Evolutionary conservation across 2,113 vertebrate genomes (phyloP), one percentile per base, ranked within the genome.

Genomic region (Gorsachius goisagi): DNA sequence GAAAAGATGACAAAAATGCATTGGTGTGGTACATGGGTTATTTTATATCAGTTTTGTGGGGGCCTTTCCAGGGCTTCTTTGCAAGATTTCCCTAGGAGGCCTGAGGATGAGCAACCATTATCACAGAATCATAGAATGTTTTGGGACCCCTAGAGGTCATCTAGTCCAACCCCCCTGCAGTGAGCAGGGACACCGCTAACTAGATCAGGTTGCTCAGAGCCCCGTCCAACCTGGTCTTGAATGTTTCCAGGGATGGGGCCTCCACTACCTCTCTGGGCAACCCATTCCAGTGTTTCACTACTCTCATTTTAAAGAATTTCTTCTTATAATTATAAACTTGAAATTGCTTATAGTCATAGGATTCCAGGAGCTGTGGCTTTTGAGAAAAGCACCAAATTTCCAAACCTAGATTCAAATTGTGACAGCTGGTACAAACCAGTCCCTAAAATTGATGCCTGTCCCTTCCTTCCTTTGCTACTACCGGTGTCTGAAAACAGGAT

Each of bases 11-110:
- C 12, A 64, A 35, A 85, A 73, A 10, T 9, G 8, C 3, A 4
- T 41, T 30, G 12, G 21, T 2, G 2, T 58, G 33, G 4, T 23
- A 27, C 0, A 0, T 0, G 17, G 39, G 6, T 68, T 71, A 28
- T 63, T 83, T 55, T 35, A 2, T 32, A 52, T 44, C 18, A 12
- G 9, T 68, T 79, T 41, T 39, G 15, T 8, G 6, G 12, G 20
- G 5, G 28, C 9, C 28, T 81, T 63, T 78, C 47, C 45, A 16
- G 37, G 19, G 8, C 26, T 75, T 75, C 21, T 55, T 80, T 44
- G 50, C 53, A 58, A 60, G 66, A 6, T 66, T 64, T 85, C 66
- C 12, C 26, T 88, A 89, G 58, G 11, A 6, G 10, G 68, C 26
- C 39, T 35, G 74, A 87, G 10, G 52, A 35, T 55, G 32, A 78